Base-by-base conservation (phyloP, 2,888 invertebrate species). In the Hartigia nigra region DNA sequence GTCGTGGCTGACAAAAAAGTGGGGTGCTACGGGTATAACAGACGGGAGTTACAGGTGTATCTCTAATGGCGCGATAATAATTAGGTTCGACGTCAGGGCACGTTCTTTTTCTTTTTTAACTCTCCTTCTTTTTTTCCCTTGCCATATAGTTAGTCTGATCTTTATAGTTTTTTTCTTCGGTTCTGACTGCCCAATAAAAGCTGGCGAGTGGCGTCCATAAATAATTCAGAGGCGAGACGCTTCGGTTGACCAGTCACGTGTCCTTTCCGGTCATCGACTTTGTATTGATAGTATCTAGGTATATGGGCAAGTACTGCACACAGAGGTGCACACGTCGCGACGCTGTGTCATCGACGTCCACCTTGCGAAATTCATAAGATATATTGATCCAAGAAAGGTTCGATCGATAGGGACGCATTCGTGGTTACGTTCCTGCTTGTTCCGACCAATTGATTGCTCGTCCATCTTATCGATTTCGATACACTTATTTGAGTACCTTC, bases 1-100 rank as follows among this genome's bases (percentile, higher is more conserved):
- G 74, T 31, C 78, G 75, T 81, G 82, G 77, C 80, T 80, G 81
- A 79, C 81, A 80, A 79, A 74, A 79, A 80, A 76, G 55, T 23
- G 37, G 79, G 79, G 81, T 76, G 82, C 82, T 80, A 23, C 72
- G 72, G 12, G 31, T 12, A 11, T 34, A 34, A 23, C 55, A 55
- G 55, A 55, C 12, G 31, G 76, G 36, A 80, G 80, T 82, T 84
- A 84, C 87, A 86, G 85, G 86, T 87, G 84, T 86, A 87, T 83
- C 84, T 81, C 83, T 82, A 82, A 83, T 82, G 81, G 81, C 82
- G 81, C 84, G 84, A 87, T 87, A 86, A 87, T 87, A 88, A 88
- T 88, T 87, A 86, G 84, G 79, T 80, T 81, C 83, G 84, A 85
- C 83, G 79, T 77, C 81, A 79, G 76, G 84, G 82, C 83, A 84